A percentile compares a stretch with the other conserved stretches of the same genome.
These are phyloP conservation scores for Dicentrarchus labrax DNA, from an alignment of 2,113 vertebrate genomes.

Conservation along the genomic window DNA sequence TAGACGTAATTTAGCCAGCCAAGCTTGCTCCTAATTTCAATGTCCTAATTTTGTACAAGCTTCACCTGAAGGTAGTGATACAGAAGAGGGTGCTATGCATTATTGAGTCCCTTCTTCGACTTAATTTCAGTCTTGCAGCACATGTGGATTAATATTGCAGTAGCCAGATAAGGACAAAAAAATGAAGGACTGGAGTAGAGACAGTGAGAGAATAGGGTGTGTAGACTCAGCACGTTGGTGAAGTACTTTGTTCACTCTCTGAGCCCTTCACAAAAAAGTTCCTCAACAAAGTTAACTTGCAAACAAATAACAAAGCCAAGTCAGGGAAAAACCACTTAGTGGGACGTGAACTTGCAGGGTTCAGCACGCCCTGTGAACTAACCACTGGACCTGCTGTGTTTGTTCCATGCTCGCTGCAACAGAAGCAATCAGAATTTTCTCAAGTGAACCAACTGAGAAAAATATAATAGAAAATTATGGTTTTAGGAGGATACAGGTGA, in stretches of 20 bases:
- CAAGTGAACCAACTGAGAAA: slow-evolving; percentile 43
- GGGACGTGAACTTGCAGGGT: slow-evolving; percentile 13
- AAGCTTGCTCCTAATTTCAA: slow-evolving; percentile 47
- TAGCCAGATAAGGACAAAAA: slow-evolving; percentile 50
- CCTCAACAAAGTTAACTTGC: slow-evolving; percentile 43
- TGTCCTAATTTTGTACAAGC: slow-evolving; percentile 43
- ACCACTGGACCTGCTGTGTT: slow-evolving; percentile 45
- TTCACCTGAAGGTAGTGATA: slow-evolving; percentile 43
- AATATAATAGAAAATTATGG: slow-evolving; percentile 41
- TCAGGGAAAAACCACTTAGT: slow-evolving; percentile 11
- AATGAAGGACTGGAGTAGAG: neutral
- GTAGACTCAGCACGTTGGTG: neutral
- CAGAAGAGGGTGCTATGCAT: slow-evolving; percentile 60
- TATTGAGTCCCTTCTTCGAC: slow-evolving; percentile 65
- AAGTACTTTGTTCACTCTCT: slow-evolving; percentile 17
- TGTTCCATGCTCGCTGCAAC: slow-evolving; percentile 17
- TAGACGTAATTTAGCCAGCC: slow-evolving; percentile 29
- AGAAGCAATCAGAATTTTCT: slow-evolving; percentile 51
- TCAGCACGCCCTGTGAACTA: slow-evolving; percentile 4
- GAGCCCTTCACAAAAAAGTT: slow-evolving; percentile 16
- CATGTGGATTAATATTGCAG: slow-evolving; percentile 73
- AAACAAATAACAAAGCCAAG: slow-evolving; percentile 29
- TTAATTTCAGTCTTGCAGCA: slow-evolving; percentile 58
- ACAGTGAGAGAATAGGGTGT: slow-evolving; percentile 10
- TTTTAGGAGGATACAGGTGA: slow-evolving; percentile 18